Evolutionary conservation across 2,113 vertebrate species (phyloP).

Genomic region (human): DNA sequence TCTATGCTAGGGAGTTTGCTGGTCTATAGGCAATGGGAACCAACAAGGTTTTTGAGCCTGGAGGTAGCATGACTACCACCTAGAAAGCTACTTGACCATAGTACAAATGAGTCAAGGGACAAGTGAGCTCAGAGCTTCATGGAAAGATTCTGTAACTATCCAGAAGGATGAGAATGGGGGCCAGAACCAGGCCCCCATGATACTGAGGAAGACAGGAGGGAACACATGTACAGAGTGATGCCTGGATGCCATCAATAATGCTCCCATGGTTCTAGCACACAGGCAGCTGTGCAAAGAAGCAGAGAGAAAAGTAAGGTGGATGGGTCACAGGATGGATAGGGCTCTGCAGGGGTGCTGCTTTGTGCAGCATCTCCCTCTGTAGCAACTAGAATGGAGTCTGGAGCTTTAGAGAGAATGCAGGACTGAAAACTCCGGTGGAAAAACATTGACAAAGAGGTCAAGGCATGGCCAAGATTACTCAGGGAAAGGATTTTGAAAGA

Average conservation of each 20-base stretch:
- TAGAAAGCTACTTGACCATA: neutral
- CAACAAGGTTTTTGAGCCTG: neutral
- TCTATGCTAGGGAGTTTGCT: neutral
- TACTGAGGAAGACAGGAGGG: no score
- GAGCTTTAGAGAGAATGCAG: neutral
- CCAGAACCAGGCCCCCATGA: neutral
- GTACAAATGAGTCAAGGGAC: neutral
- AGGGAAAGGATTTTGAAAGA: neutral
- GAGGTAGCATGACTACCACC: neutral
- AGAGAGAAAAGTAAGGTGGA: neutral
- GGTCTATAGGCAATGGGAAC: neutral
- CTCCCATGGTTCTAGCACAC: neutral
- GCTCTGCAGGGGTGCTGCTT: neutral
- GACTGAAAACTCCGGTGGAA: neutral
- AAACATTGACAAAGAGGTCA: neutral
- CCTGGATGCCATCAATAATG: neutral
- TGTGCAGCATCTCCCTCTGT: neutral
- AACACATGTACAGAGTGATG: accelerated
- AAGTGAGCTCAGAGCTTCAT: neutral
- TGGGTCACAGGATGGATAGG: neutral
- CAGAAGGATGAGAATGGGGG: neutral
- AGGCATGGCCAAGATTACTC: neutral
- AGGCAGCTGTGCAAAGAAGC: neutral
- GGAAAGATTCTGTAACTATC: neutral
- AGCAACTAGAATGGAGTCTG: neutral